Conservation (phyloP, 2,888 invertebrate species). For the Drosophila mimetica region DNA sequence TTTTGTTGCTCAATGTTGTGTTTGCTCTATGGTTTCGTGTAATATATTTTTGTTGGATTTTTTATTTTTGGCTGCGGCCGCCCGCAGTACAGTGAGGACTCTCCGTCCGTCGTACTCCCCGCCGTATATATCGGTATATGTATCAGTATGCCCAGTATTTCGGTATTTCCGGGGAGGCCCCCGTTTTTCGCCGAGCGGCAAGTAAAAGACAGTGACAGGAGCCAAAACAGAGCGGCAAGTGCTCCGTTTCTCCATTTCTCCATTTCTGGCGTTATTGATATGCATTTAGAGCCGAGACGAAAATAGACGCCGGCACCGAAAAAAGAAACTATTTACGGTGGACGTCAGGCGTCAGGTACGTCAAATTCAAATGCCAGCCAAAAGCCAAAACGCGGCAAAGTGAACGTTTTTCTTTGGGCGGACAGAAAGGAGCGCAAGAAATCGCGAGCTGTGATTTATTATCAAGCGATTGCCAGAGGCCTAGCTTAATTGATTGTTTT, state of each 20-base stretch:
- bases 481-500: slow-evolving; percentile 9
- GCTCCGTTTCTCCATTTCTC: slow-evolving; percentile 14
- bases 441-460: slow-evolving; percentile 10
- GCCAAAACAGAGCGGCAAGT: slow-evolving; percentile 26
- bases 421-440: background rate
- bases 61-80: slow-evolving; percentile 49
- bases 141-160: too few species aligned
- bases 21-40: slow-evolving; percentile 54
- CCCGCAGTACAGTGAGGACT: slow-evolving; percentile 39
- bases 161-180: background rate
- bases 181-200: slow-evolving; percentile 1
- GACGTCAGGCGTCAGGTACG: slow-evolving; percentile 48
- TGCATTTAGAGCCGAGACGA: slow-evolving; percentile 44
- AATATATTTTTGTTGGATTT: slow-evolving; percentile 28
- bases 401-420: background rate
- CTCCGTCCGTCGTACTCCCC: slow-evolving; percentile 2
- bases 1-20: slow-evolving; percentile 4
- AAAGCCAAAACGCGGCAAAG: slow-evolving; percentile 27
- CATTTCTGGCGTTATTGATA: slow-evolving; percentile 39
- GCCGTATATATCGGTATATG: background rate
- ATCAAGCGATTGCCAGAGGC: background rate
- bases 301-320: slow-evolving; percentile 45
- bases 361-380: slow-evolving; percentile 48
- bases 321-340: slow-evolving; percentile 50
- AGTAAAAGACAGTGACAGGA: slow-evolving; percentile 49